Percentiles rank a stretch among this genome's conserved stretches.
These are phyloP conservation scores for Ploceus nigricollis DNA, from an alignment of 2,113 vertebrate genomes.

Conservation along the genomic window DNA sequence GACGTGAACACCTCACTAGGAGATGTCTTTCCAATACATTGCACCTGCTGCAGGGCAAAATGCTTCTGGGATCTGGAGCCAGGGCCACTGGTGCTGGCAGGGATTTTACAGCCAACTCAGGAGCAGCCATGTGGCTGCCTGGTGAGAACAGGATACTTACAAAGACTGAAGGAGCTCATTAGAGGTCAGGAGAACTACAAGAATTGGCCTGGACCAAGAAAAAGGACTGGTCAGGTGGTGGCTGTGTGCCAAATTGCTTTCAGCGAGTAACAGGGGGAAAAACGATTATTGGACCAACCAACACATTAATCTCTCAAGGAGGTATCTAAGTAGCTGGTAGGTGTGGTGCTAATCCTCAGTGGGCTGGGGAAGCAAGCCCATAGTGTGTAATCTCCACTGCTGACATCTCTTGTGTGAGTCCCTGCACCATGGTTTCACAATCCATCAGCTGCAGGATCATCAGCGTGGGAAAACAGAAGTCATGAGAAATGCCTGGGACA, in stretches of 20 bases:
- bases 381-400: background rate
- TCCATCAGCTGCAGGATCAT: background rate
- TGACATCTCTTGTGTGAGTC: constrained; percentile 10
- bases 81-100: background rate
- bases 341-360: constrained; percentile 43
- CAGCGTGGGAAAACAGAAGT: constrained; percentile 40
- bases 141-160: background rate
- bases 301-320: background rate
- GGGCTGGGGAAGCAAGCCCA: background rate
- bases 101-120: background rate
- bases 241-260: background rate
- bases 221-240: background rate
- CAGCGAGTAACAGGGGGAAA: background rate
- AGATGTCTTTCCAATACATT: background rate
- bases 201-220: background rate
- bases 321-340: background rate
- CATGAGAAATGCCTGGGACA: background rate
- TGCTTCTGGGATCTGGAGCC: background rate
- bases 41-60: background rate
- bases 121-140: background rate
- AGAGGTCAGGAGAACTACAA: background rate
- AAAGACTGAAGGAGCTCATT: background rate
- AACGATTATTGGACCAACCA: background rate
- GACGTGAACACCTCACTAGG: background rate
- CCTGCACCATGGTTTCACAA: constrained; percentile 8